These are phyloP conservation scores for Dichetophora obliterata DNA, from an alignment of 2,888 invertebrate genomes.

Conservation along the genomic window DNA sequence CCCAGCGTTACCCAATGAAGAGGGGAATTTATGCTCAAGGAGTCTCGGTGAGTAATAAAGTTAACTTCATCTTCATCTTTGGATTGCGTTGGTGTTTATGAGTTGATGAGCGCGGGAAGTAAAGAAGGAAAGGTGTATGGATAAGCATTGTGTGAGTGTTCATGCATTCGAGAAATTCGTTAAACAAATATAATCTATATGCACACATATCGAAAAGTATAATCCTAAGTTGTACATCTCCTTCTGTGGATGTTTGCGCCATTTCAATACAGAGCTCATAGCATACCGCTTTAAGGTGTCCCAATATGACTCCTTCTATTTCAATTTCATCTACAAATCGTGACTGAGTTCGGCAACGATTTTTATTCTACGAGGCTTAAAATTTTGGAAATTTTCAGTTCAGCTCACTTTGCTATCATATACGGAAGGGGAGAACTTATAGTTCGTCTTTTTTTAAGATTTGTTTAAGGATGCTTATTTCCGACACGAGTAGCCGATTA, in stretches of 20 bases:
- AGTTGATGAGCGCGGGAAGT: neutral
- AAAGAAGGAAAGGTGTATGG: slow-evolving; percentile 39
- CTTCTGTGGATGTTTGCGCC: slow-evolving; percentile 10
- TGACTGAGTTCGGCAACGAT: neutral
- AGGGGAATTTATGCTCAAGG: slow-evolving; percentile 46
- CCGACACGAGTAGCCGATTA: too few species aligned
- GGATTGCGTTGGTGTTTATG: neutral
- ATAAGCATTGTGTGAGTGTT: slow-evolving; percentile 16
- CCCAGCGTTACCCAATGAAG: neutral
- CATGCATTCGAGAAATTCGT: slow-evolving; percentile 57
- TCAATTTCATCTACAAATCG: neutral
- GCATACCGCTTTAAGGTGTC: neutral
- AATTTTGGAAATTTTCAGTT: neutral
- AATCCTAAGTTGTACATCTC: neutral
- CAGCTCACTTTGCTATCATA: neutral
- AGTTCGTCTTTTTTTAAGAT: too few species aligned
- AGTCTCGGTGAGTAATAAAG: slow-evolving; percentile 54
- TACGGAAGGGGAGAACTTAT: neutral
- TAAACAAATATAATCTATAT: slow-evolving; percentile 60
- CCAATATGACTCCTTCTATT: neutral
- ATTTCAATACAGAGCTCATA: neutral
- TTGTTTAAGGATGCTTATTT: too few species aligned
- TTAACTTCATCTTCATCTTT: slow-evolving; percentile 61
- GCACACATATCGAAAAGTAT: neutral
- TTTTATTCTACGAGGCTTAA: neutral